Percentiles rank a stretch among this genome's conserved stretches.
Conservation (phyloP, 1,140 invertebrate species). For the Brachionus paranguensis region DNA sequence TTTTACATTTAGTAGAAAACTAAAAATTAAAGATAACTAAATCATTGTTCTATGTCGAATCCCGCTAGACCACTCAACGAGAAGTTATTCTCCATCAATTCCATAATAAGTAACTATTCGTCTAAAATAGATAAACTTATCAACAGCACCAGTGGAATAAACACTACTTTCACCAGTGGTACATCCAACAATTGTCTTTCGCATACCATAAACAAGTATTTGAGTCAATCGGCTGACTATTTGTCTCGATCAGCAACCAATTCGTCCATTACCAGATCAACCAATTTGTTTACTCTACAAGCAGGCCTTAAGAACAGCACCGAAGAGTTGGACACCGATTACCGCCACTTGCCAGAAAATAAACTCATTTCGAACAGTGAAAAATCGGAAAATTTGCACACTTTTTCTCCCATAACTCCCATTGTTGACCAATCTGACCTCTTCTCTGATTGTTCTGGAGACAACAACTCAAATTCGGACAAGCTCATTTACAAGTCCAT, state of each 20-base stretch:
- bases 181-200: neutral
- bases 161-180: neutral
- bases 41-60: neutral
- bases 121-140: conserved; percentile 31
- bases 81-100: conserved; percentile 13
- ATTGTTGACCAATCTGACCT: conserved; percentile 5
- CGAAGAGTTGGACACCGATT: neutral
- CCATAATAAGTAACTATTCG: conserved; percentile 3
- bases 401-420: conserved; percentile 5
- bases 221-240: conserved; percentile 14
- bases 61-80: neutral
- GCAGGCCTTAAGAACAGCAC: neutral
- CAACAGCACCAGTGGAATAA: conserved; percentile 19
- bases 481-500: conserved; percentile 21
- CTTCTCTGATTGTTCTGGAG: neutral
- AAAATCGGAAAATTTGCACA: neutral
- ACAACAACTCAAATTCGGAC: neutral
- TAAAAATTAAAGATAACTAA: neutral
- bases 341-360: neutral
- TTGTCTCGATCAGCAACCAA: neutral
- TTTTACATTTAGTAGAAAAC: neutral
- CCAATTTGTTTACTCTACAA: neutral
- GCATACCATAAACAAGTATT: neutral
- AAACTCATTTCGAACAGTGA: neutral
- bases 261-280: neutral